Conservation (phyloP, 2,113 vertebrate genomes). For the Riparia riparia region DNA sequence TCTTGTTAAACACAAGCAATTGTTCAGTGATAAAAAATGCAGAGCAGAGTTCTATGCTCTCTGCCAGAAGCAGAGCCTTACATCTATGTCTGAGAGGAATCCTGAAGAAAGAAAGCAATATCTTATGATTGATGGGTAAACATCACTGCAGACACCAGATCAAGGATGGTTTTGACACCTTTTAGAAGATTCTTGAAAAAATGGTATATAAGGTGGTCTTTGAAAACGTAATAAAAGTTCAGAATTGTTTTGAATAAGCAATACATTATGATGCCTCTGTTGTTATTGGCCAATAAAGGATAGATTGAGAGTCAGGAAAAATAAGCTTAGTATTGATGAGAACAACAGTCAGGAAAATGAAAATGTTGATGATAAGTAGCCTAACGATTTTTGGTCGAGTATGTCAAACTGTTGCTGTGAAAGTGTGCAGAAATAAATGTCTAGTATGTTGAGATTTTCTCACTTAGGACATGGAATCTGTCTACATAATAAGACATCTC, state of each 20-base stretch:
- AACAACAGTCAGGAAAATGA: background rate
- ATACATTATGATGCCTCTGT: background rate
- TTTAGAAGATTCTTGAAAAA: background rate
- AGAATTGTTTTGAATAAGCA: background rate
- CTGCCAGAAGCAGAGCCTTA: background rate
- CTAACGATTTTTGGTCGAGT: background rate
- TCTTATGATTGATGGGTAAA: background rate
- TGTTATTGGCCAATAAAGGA: background rate
- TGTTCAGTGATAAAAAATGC: background rate
- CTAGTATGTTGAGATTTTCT: background rate
- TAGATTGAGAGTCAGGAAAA: background rate
- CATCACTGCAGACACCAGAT: background rate
- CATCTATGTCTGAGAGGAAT: background rate
- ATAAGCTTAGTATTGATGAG: background rate
- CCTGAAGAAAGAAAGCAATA: background rate
- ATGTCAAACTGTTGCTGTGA: rapidly evolving
- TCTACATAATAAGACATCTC: background rate
- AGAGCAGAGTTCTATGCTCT: background rate
- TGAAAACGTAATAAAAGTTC: background rate
- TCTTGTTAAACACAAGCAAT: background rate
- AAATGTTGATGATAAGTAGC: background rate
- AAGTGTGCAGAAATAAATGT: background rate
- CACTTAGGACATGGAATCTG: background rate
- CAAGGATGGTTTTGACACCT: background rate
- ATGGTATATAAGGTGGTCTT: background rate